A percentile compares a stretch with the other conserved stretches of the same genome.
phyloP scores from a whole-genome alignment of 2,888 invertebrate species.

The Xestia xanthographa region DNA sequence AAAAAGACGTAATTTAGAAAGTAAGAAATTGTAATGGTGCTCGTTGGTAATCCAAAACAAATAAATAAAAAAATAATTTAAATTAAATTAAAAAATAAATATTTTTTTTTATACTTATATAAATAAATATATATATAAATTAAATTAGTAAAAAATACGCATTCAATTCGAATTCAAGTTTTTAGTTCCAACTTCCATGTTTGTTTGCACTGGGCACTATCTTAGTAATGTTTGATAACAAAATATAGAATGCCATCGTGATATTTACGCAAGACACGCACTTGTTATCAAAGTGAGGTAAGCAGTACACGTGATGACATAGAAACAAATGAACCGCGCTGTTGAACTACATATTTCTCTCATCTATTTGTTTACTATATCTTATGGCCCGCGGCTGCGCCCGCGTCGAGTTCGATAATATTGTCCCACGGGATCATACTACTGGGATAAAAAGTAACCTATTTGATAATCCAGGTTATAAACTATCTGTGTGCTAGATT shows the following conservation, averaged over 20 bases:
- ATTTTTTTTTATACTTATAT: too few relatives aligned
- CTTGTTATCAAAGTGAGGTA: slow-evolving; percentile 38
- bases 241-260: slow-evolving; percentile 7
- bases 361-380: neutral
- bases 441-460: too few relatives aligned
- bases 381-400: neutral
- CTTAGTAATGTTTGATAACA: slow-evolving; percentile 12
- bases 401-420: neutral
- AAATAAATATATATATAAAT: too few relatives aligned
- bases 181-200: neutral
- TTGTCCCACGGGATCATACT: too few relatives aligned
- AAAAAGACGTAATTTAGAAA: too few relatives aligned
- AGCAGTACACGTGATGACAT: slow-evolving; percentile 35
- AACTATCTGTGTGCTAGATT: too few relatives aligned
- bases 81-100: too few relatives aligned
- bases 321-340: slow-evolving; percentile 12
- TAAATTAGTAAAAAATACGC: too few relatives aligned
- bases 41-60: too few relatives aligned
- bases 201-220: slow-evolving; percentile 6
- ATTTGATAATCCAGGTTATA: too few relatives aligned
- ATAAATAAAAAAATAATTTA: too few relatives aligned
- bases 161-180: neutral
- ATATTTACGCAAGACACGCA: slow-evolving; percentile 44
- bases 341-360: neutral
- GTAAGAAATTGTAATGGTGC: too few relatives aligned